Conservation (phyloP, 2,888 invertebrate species). For the Tenthredo scrophulariae region DNA sequence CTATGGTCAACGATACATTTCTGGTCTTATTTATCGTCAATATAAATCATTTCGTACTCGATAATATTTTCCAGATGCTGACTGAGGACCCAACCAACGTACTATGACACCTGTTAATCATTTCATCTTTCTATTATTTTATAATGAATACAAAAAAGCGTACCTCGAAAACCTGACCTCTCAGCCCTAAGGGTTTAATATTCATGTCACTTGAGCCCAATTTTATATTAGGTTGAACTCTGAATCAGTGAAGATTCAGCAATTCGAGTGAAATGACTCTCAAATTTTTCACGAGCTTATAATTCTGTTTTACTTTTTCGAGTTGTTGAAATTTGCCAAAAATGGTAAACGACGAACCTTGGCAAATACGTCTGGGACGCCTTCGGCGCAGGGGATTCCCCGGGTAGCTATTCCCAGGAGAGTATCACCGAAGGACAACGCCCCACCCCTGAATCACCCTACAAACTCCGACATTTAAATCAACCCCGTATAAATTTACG, state of each 20-base stretch:
- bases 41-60: neutral
- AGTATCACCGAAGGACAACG: conserved; percentile 13
- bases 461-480: conserved; percentile 1
- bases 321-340: neutral
- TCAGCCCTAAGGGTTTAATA: neutral
- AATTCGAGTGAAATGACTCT: neutral
- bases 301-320: neutral
- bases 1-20: neutral
- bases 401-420: neutral
- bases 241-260: neutral
- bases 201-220: neutral
- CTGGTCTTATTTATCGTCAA: neutral
- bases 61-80: neutral
- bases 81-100: neutral
- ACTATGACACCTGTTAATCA: neutral
- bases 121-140: neutral
- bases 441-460: neutral
- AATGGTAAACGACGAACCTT: neutral
- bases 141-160: no score
- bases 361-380: neutral
- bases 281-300: neutral
- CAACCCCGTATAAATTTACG: neutral
- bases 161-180: no score
- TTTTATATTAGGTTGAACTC: neutral
- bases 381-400: neutral